Evolutionary conservation across 2,113 vertebrate species (phyloP), one percentile per base, ranked within the genome.

Genomic region (Orcinus orca): DNA sequence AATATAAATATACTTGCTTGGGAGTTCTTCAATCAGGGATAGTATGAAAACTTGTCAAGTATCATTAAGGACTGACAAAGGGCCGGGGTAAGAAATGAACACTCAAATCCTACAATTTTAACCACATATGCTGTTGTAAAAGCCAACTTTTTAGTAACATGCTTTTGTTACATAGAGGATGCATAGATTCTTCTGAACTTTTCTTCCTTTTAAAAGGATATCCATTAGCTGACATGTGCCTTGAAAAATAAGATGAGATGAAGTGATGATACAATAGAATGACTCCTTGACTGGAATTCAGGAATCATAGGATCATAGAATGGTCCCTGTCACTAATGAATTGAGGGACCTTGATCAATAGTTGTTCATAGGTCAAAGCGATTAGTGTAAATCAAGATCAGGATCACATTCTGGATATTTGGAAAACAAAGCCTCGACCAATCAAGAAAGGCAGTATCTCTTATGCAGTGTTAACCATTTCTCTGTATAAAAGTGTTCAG

Each of bases 381-480:
- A 58, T 62, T 50, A 77, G 41, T 4, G 8, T 70, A 77, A 55
- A n/a, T 63, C 9, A 47, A 47, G 20, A 68, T 5, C 8, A 9
- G 9, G 14, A 70, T 58, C 33, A 21, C 0, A 62, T 26, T 76
- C 8, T 91, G 74, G 38, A 62, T 83, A n/a, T n/a, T 67, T 93
- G 13, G 50, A 53, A 81, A 80, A 77, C 6, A 44, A 53, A 79
- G 2, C 5, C n/a, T 47, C 31, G 10, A 36, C 18, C 13, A 65
- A 29, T 38, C 1, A 67, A 60, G 21, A 95, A 60, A 29, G 11
- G 0, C 1, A 17, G 0, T 26, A 53, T 93, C 20, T 70, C 5
- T 3, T 3, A 8, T 1, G 0, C 0, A 82, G 5, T 8, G 2
- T 3, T 83, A 41, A 53, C 7, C 6, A 38, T 15, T 77, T 83